These are phyloP conservation scores for Catharus ustulatus DNA, from an alignment of 2,797 vertebrate genomes.

Conservation along the genomic window DNA sequence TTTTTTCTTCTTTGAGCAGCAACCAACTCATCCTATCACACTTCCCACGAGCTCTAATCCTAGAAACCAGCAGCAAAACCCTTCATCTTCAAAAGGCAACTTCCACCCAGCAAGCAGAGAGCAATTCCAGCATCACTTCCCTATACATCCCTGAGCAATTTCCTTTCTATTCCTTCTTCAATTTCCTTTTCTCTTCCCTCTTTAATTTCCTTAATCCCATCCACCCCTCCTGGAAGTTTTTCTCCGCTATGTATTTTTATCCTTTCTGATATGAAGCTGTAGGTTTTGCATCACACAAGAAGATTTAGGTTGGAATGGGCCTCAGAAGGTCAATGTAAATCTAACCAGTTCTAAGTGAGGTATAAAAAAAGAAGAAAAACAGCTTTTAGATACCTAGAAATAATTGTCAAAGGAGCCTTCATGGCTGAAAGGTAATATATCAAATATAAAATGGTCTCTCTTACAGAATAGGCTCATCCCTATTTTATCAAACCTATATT, in stretches of 20 bases:
- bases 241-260: background rate
- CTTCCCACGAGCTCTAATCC: background rate
- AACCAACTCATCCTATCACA: background rate
- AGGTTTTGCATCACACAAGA: background rate
- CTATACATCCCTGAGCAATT: background rate
- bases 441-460: background rate
- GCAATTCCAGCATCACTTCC: background rate
- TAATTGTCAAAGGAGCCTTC: background rate
- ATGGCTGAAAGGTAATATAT: background rate
- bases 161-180: background rate
- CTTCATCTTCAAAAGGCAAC: conserved; percentile 6
- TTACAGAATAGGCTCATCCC: background rate
- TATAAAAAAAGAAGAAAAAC: background rate
- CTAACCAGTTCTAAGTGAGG: background rate
- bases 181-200: background rate
- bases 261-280: background rate
- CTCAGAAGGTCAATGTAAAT: background rate
- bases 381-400: background rate
- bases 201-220: background rate
- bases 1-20: background rate
- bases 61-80: background rate
- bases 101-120: background rate
- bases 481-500: background rate
- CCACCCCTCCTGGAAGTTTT: background rate
- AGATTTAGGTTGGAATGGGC: background rate